These are phyloP conservation scores for Cairina moschata DNA, from an alignment of 2,113 vertebrate genomes.

Conservation along the genomic window DNA sequence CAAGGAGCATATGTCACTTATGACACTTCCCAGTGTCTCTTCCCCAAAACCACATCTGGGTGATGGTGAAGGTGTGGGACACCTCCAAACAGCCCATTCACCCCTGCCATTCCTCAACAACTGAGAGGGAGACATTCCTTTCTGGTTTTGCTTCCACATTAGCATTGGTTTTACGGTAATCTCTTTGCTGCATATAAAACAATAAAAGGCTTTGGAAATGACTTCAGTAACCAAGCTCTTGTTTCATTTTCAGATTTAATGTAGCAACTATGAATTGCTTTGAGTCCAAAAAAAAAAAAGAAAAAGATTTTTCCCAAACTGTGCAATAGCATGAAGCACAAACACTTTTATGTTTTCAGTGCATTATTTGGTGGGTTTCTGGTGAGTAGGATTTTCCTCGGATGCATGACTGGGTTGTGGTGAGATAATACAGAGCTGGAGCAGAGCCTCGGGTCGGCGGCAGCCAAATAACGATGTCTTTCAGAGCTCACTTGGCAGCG, in stretches of 20 bases:
- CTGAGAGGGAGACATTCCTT: neutral
- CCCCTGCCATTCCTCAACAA: neutral
- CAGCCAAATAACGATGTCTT: neutral
- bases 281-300: neutral
- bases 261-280: neutral
- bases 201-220: neutral
- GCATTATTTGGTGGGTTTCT: neutral
- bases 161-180: rapidly evolving
- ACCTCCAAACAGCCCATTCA: neutral
- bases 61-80: neutral
- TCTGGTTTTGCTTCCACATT: neutral
- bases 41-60: neutral
- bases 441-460: neutral
- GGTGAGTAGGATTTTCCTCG: neutral
- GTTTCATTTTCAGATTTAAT: neutral
- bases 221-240: neutral
- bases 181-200: neutral
- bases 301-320: neutral
- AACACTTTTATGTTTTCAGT: neutral
- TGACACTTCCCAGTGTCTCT: neutral
- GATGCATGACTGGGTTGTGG: neutral
- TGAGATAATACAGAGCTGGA: neutral
- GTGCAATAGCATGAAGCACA: neutral
- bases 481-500: neutral
- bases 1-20: neutral